Percentiles rank a stretch among this genome's conserved stretches.
phyloP scores from a whole-genome alignment of 2,888 invertebrate genomes.

The Panopea generosa region DNA sequence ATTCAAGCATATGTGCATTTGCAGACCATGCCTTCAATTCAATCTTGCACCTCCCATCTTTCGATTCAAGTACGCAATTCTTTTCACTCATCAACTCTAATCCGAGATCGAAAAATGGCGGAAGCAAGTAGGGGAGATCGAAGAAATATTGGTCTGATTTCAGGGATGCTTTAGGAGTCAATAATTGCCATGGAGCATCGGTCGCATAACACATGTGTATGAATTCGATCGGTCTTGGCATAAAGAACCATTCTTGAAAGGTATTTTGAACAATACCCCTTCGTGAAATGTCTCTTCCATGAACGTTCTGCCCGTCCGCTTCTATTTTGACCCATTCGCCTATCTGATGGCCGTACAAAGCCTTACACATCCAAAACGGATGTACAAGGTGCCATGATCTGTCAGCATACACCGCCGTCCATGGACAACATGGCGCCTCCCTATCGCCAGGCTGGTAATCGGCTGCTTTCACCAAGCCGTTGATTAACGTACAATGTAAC shows the following conservation, averaged over 20 bases:
- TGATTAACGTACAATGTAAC: slow-evolving; percentile 43
- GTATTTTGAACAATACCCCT: slow-evolving; percentile 35
- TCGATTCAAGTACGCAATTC: slow-evolving; percentile 32
- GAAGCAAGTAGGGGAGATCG: slow-evolving; percentile 52
- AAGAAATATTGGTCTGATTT: slow-evolving; percentile 40
- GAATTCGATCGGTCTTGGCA: slow-evolving; percentile 58
- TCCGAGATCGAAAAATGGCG: slow-evolving; percentile 58
- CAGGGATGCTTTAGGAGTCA: background rate
- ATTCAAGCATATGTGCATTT: slow-evolving; percentile 53
- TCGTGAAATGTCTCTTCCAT: slow-evolving; percentile 5
- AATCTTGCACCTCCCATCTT: slow-evolving; percentile 42
- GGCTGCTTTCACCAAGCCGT: slow-evolving; percentile 54
- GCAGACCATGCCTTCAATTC: slow-evolving; percentile 42
- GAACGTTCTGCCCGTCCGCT: slow-evolving; percentile 4
- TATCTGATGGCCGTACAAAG: slow-evolving; percentile 51
- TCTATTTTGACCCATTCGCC: slow-evolving; percentile 65
- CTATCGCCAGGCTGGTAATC: slow-evolving; percentile 56
- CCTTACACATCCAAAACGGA: slow-evolving; percentile 60
- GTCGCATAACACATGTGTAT: slow-evolving; percentile 54
- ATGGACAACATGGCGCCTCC: slow-evolving; percentile 18
- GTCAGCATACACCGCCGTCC: slow-evolving; percentile 55
- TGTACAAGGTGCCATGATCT: slow-evolving; percentile 59
- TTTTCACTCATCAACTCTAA: slow-evolving; percentile 33
- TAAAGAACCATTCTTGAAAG: slow-evolving; percentile 63
- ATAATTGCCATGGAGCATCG: slow-evolving; percentile 57